A percentile compares a stretch with the other conserved stretches of the same genome.
These are phyloP conservation scores for Leucania comma DNA, from an alignment of 2,888 invertebrate species.

Conservation along the genomic window DNA sequence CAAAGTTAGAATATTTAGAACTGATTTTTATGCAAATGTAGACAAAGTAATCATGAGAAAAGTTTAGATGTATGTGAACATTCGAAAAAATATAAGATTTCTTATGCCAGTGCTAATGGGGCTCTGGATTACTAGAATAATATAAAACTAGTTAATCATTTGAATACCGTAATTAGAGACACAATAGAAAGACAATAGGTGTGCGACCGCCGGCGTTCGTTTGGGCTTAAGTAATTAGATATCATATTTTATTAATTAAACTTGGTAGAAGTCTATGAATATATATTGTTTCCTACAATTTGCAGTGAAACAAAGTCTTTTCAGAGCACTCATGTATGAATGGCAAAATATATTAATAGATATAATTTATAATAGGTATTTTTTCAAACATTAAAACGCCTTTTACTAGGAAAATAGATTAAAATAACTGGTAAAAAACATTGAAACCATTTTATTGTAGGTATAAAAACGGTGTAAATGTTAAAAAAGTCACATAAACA, in stretches of 20 bases:
- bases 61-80: too few relatives aligned
- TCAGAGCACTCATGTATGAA: background rate
- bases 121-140: too few relatives aligned
- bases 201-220: too few relatives aligned
- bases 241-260: background rate
- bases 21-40: too few relatives aligned
- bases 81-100: too few relatives aligned
- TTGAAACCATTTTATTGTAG: background rate
- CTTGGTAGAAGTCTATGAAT: background rate
- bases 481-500: conserved; percentile 10
- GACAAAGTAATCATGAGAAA: too few relatives aligned
- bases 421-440: background rate
- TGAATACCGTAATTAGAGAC: too few relatives aligned
- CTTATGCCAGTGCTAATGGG: too few relatives aligned
- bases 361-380: background rate
- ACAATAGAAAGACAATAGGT: too few relatives aligned
- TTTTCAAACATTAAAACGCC: background rate
- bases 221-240: too few relatives aligned
- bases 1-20: too few relatives aligned
- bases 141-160: too few relatives aligned
- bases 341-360: background rate
- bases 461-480: background rate
- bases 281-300: background rate
- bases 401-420: background rate
- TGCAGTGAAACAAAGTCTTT: background rate